phyloP scores from a whole-genome alignment of 1,140 invertebrate species.

The Odontomachus brunneus region DNA sequence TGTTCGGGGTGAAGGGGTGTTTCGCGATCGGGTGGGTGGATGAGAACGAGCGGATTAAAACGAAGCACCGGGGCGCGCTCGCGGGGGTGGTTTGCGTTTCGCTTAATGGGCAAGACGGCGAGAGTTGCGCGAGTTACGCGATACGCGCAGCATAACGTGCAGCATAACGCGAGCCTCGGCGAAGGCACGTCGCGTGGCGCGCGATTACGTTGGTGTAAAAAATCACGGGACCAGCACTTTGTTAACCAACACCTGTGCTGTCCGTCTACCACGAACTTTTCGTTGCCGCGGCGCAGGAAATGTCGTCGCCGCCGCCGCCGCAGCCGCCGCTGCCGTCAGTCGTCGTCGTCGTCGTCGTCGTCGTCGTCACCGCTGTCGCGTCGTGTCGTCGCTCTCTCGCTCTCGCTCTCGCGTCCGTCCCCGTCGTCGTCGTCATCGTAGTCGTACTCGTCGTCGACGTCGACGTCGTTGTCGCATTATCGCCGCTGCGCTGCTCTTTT shows the following conservation, averaged over 20 bases:
- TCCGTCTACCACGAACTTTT: slow-evolving; percentile 42
- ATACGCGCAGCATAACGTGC: slow-evolving; percentile 43
- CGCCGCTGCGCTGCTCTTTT: slow-evolving; percentile 32
- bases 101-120: slow-evolving; percentile 41
- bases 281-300: slow-evolving; percentile 11
- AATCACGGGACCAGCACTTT: slow-evolving; percentile 44
- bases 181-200: slow-evolving; percentile 27
- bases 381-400: not conserved
- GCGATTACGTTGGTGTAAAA: slow-evolving; percentile 45
- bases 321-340: no score
- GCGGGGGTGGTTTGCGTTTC: slow-evolving; percentile 34
- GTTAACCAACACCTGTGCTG: slow-evolving; percentile 51
- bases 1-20: not conserved
- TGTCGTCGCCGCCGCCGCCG: slow-evolving; percentile 21
- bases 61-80: not conserved
- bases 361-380: not conserved
- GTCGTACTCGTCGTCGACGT: not conserved
- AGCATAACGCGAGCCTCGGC: slow-evolving; percentile 19
- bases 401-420: not conserved
- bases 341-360: not conserved
- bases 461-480: slow-evolving; percentile 30
- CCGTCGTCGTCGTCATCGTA: not conserved
- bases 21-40: not conserved
- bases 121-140: slow-evolving; percentile 19
- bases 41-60: slow-evolving; percentile 37